phyloP scores from a whole-genome alignment of 2,888 invertebrate species.

The Diarsia mendica region DNA sequence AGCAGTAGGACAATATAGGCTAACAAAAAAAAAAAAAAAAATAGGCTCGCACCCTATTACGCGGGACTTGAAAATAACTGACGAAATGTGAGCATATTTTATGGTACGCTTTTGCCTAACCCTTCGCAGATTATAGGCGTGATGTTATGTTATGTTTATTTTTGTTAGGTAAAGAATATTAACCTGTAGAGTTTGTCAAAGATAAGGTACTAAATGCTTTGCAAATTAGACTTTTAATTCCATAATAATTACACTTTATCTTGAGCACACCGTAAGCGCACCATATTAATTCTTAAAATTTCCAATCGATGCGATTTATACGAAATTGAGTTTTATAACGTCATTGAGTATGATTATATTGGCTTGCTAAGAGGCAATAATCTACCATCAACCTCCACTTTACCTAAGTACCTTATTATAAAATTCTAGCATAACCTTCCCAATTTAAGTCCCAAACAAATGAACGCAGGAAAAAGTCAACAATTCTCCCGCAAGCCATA shows the following conservation, averaged over 20 bases:
- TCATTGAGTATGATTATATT: neutral
- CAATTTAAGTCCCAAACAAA: slow-evolving; percentile 13
- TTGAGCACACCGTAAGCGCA: neutral
- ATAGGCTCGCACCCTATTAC: too few species aligned
- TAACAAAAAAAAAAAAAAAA: too few species aligned
- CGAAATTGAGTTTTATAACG: neutral
- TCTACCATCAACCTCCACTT: neutral
- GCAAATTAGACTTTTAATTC: neutral
- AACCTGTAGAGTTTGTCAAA: too few species aligned
- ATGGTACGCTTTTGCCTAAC: too few species aligned
- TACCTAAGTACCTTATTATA: slow-evolving; percentile 3
- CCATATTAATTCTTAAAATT: neutral
- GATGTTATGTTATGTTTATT: too few species aligned
- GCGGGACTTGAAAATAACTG: too few species aligned
- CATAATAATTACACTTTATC: too few species aligned
- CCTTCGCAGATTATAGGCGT: too few species aligned
- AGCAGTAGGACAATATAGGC: too few species aligned
- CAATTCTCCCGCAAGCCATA: slow-evolving; percentile 51
- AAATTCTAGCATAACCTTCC: neutral
- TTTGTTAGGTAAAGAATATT: neutral
- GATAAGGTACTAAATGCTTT: too few species aligned
- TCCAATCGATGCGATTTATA: neutral
- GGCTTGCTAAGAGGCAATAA: neutral
- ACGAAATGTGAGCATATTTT: too few species aligned
- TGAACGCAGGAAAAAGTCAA: slow-evolving; percentile 39